Conservation (phyloP, 2,888 invertebrate genomes). For the Caenorhabditis sp. region DNA sequence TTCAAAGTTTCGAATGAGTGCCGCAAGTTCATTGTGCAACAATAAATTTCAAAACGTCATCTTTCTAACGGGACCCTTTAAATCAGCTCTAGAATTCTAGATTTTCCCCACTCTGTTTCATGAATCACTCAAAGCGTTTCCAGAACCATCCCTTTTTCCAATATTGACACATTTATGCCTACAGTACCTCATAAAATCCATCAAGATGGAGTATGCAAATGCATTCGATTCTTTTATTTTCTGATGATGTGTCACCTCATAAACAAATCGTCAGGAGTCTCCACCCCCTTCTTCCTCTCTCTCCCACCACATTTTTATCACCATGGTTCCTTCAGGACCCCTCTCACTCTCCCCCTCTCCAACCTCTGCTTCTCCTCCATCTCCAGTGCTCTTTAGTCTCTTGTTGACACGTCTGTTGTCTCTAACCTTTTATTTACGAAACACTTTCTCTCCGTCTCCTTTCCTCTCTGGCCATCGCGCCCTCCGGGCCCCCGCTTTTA, state of each 20-base stretch:
- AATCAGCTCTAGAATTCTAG: background rate
- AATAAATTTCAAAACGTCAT: no score
- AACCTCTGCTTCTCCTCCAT: conserved; percentile 21
- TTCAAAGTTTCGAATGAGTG: conserved; percentile 22
- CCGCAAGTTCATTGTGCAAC: background rate
- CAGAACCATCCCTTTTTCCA: background rate
- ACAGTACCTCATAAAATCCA: conserved; percentile 46
- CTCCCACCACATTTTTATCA: conserved; percentile 46
- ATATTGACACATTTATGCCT: conserved; percentile 11
- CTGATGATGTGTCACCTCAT: conserved; percentile 57
- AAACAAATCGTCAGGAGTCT: conserved; percentile 40
- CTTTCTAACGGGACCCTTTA: no score
- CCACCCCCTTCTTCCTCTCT: conserved; percentile 12
- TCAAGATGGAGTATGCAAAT: conserved; percentile 26
- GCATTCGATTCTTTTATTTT: conserved; percentile 17
- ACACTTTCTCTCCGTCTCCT: conserved; percentile 20
- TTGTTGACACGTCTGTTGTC: conserved; percentile 59
- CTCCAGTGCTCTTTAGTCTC: conserved; percentile 12
- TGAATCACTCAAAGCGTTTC: background rate
- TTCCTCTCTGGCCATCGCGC: conserved; percentile 16
- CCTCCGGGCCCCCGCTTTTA: conserved; percentile 28
- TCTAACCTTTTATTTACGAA: conserved; percentile 50
- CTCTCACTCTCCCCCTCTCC: no score
- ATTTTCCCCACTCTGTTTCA: no score
- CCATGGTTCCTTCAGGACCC: conserved; percentile 44